Evolutionary conservation across 2,113 vertebrate species (phyloP), one percentile per base, ranked within the genome.

Genomic region (Bos taurus): DNA sequence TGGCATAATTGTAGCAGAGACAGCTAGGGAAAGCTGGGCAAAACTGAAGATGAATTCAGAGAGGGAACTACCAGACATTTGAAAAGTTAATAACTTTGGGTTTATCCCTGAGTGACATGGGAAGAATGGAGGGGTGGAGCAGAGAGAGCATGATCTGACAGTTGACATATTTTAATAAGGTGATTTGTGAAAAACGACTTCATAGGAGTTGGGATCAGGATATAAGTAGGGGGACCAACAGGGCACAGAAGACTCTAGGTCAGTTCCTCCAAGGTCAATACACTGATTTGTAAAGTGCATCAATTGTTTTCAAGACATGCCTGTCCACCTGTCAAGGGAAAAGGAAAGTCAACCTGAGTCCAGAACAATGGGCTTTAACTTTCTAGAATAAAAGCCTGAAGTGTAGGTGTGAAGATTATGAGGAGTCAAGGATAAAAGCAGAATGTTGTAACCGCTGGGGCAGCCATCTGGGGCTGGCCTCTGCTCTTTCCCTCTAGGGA

Each of bases 381-480:
- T 56, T 77, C 54, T 14, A 23, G 28, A 82, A 19, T 46, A 1
- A 36, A 36, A 59, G 3, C 48, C 15, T 28, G 7, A 88, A 3
- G 1, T 46, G 1, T 3, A 5, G 7, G 4, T 21, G 7, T 16
- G 1, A 62, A 54, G 17, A 9, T 33, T 43, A 50, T 25, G 10
- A 78, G 17, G 13, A 50, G 0, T 30, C 40, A 40, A 4, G 7
- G 95, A 57, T 64, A 28, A 71, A 52, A 78, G 2, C 28, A 74
- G 5, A 23, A 43, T 23, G 4, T 6, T 56, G 1, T 28, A 82
- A 7, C 0, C 0, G 3, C 25, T 46, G 5, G 1, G 1, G 0
- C 19, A 91, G n/a, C 17, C 19, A 25, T 0, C 2, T 23, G 16
- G 12, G 23, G 0, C 4, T 91, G 3, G 2, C 12, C 36, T 85